Evolutionary conservation across 2,888 invertebrate genomes (phyloP).

Genomic region (Microctonus hyperodae): DNA sequence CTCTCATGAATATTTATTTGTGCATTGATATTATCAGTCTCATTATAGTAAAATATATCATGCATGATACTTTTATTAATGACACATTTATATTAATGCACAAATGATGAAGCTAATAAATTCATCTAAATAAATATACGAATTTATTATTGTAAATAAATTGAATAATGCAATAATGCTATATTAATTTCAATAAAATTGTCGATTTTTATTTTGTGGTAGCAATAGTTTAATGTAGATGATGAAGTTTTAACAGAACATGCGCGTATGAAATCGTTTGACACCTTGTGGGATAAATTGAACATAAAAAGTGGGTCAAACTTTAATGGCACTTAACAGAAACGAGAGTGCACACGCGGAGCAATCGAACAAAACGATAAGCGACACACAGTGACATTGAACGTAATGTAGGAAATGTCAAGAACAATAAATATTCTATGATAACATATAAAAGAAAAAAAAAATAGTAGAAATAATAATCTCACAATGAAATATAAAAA

Average conservation of each 20-base stretch:
- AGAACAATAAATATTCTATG: not conserved
- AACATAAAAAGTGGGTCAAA: conserved; percentile 45
- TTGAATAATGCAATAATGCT: too few species aligned
- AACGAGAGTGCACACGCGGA: conserved; percentile 25
- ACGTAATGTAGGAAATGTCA: not conserved
- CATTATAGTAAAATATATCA: too few species aligned
- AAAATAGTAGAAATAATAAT: not conserved
- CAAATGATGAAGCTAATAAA: too few species aligned
- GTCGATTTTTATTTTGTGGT: not conserved
- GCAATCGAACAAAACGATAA: conserved; percentile 19
- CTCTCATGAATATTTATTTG: too few species aligned
- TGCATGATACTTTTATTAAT: too few species aligned
- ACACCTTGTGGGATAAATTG: conserved; percentile 37
- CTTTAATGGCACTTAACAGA: conserved; percentile 34
- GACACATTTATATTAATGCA: too few species aligned
- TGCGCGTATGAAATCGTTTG: conserved; percentile 30
- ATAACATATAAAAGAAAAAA: not conserved
- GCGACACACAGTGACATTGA: not conserved
- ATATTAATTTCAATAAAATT: not conserved
- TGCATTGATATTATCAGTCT: too few species aligned
- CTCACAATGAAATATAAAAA: too few species aligned
- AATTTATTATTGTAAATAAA: too few species aligned
- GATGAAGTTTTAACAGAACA: conserved; percentile 7
- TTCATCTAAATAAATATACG: too few species aligned
- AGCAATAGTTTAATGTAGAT: not conserved